Evolutionary conservation across 2,888 invertebrate species (phyloP).

Genomic region (Volucella bombylans): DNA sequence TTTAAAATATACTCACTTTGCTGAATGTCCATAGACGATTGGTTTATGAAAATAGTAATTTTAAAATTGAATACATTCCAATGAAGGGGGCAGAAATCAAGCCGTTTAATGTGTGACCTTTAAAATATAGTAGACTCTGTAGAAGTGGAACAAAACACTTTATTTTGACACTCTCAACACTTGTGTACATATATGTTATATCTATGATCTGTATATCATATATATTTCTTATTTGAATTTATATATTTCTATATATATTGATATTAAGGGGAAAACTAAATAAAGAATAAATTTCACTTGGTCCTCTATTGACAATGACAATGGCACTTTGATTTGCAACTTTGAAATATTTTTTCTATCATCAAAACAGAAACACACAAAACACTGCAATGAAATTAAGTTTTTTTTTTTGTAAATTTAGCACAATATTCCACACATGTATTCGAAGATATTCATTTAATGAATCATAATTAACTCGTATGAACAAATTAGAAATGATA

Average conservation of each 20-base stretch:
- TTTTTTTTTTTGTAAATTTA: conserved; percentile 13
- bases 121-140: conserved; percentile 47
- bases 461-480: neutral
- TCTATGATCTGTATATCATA: conserved; percentile 19
- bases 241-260: neutral
- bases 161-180: neutral
- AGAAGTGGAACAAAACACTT: conserved; percentile 44
- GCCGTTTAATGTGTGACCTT: conserved; percentile 60
- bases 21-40: conserved; percentile 43
- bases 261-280: neutral
- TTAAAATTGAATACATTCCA: conserved; percentile 63
- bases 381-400: conserved; percentile 14
- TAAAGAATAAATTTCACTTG: conserved; percentile 38
- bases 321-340: conserved; percentile 59
- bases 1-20: conserved; percentile 60
- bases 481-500: conserved; percentile 14
- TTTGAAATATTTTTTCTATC: neutral
- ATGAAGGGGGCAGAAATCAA: conserved; percentile 47
- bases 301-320: conserved; percentile 30
- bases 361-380: conserved; percentile 14
- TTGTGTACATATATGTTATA: conserved; percentile 18
- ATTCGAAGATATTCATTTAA: conserved; percentile 17
- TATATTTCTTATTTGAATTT: conserved; percentile 13
- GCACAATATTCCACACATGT: conserved; percentile 29
- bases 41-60: conserved; percentile 56